A percentile compares a stretch with the other conserved stretches of the same genome.
phyloP scores from a whole-genome alignment of 2,113 vertebrate species.

The Dicrurus megarhynchus region DNA sequence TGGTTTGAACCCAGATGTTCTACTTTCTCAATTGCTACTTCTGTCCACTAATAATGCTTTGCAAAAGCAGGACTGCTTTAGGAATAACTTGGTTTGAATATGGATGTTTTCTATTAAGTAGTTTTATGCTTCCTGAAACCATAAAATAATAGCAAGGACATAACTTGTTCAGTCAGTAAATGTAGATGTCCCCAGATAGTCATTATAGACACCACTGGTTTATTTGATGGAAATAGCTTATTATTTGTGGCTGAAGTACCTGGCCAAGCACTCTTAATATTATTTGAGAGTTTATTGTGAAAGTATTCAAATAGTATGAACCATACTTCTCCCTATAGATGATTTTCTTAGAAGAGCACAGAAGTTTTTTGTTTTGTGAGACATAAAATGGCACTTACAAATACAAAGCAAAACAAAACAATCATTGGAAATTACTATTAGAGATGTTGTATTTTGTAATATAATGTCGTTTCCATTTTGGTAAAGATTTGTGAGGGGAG shows the following conservation, averaged over 20 bases:
- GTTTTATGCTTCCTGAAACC: constrained; percentile 30
- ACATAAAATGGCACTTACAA: background rate
- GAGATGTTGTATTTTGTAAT: background rate
- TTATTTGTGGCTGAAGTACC: background rate
- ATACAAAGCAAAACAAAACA: background rate
- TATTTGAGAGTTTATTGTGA: constrained; percentile 29
- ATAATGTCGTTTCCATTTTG: background rate
- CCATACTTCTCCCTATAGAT: background rate
- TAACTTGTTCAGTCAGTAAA: constrained; percentile 42
- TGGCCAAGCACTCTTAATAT: background rate
- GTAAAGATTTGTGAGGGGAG: background rate
- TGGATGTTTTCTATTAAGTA: constrained; percentile 21
- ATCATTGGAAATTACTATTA: background rate
- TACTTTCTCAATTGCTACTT: background rate
- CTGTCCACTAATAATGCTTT: background rate
- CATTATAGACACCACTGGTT: constrained; percentile 22
- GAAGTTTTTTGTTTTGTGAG: background rate
- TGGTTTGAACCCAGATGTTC: background rate
- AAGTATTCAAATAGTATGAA: background rate
- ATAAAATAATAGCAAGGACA: constrained; percentile 33
- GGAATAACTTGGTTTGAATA: constrained; percentile 9
- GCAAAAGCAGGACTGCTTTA: constrained; percentile 3
- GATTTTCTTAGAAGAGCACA: background rate
- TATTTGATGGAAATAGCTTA: background rate
- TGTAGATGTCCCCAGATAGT: constrained; percentile 2